Base-by-base conservation (phyloP, 1,140 invertebrate genomes). In the Ridgeia piscesae region DNA sequence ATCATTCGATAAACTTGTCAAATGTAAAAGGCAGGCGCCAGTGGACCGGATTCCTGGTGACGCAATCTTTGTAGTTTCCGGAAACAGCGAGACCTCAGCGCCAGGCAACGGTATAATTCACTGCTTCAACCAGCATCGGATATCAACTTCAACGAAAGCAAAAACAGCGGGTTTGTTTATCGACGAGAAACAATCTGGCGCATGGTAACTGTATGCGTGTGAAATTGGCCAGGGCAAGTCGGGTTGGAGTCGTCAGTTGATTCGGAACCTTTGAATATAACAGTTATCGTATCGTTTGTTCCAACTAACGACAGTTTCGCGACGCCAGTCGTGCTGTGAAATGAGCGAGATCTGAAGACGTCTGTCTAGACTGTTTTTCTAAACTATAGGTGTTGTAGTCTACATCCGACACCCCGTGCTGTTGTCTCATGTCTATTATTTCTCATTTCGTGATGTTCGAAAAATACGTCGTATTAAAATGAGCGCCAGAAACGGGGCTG, bases 1-100 rank as follows among this genome's bases (percentile, higher is more conserved):
- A 77, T 77, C 58, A 77, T 77, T 77, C 58, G 27, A 77, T 77
- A 77, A 77, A 77, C 58, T 77, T 77, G 58, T 77, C 58, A 77
- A 77, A 21, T 77, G 14, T 21, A 77, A 77, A 77, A 77, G 58
- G 27, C 58, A 77, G 58, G 58, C 58, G 58, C 58, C 58, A 77
- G 58, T 31, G 27, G 27, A 77, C 58, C 58, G 58, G 58, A 77
- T 21, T 77, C 58, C 58, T 8, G 58, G 58, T 77, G 58, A 77
- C 58, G 58, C 27, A 77, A 77, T 21, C 58, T 77, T 77, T 77
- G 58, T 77, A 77, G 58, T 77, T 77, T 77, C 58, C 58, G 58
- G 58, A 77, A 77, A 77, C 58, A 21, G 58, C 58, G 6, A 77
- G 58, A 77, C 58, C 58, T 77, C 58, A 21, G 58, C 17, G 58